Conservation (phyloP, 2,113 vertebrate genomes). For the Sinocyclocheilus rhinocerous region DNA sequence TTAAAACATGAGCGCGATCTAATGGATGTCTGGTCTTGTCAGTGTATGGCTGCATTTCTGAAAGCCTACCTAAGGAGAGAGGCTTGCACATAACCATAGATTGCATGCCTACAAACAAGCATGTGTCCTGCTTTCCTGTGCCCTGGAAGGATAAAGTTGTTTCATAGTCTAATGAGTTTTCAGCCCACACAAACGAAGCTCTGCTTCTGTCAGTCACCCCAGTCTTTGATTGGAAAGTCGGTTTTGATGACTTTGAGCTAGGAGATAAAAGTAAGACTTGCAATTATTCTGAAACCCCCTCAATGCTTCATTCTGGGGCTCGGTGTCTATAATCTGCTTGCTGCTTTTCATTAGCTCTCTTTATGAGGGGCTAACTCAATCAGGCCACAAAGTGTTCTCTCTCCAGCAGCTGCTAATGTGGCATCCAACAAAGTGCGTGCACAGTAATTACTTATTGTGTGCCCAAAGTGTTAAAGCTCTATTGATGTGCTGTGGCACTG, state of each 20-base stretch:
- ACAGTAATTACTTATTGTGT: conserved; percentile 48
- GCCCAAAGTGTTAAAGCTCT: conserved; percentile 36
- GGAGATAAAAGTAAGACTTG: conserved; percentile 72
- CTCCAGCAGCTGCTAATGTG: conserved; percentile 53
- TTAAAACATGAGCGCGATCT: not conserved
- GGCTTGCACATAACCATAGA: conserved; percentile 71
- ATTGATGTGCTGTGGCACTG: conserved; percentile 11
- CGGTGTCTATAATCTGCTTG: conserved; percentile 57
- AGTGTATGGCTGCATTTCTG: conserved; percentile 68
- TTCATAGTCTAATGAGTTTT: conserved; percentile 82
- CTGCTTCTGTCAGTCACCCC: conserved; percentile 77
- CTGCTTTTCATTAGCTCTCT: conserved; percentile 56
- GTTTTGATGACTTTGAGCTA: conserved; percentile 66
- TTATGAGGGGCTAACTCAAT: conserved; percentile 62
- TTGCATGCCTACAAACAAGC: conserved; percentile 72
- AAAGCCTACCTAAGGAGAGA: conserved; percentile 80
- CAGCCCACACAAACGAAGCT: conserved; percentile 70
- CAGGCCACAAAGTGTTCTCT: conserved; percentile 37
- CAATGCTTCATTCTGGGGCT: not conserved
- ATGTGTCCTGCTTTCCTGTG: conserved; percentile 77
- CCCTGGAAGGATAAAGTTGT: conserved; percentile 77
- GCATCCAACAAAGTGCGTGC: conserved; percentile 35
- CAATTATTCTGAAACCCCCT: conserved; percentile 66
- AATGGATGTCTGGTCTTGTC: not conserved
- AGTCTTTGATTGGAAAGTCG: conserved; percentile 76